Evolutionary conservation across 1,140 invertebrate genomes (phyloP).

Genomic region (Coenobita brevimanus): DNA sequence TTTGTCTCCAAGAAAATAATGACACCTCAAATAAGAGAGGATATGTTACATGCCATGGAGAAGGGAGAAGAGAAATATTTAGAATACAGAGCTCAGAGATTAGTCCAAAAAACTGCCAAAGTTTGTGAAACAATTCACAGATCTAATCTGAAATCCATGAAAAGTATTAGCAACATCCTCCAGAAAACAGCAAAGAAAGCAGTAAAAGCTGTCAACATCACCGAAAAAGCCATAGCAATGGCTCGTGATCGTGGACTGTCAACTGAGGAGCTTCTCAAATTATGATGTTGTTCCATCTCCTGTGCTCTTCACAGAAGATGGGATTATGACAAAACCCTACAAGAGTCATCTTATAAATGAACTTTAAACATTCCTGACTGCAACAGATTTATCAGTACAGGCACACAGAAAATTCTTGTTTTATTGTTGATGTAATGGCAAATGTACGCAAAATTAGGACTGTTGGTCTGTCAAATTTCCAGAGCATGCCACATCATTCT

Average conservation of each 20-base stretch:
- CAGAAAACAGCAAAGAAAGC: no score
- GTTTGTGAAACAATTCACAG: no score
- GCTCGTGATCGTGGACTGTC: no score
- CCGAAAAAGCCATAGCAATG: no score
- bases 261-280: no score
- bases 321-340: not conserved
- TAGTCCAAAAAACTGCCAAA: no score
- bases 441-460: not conserved
- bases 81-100: not conserved
- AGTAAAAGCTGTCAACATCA: no score
- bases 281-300: no score
- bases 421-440: not conserved
- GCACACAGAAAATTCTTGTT: conserved; percentile 10
- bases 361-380: not conserved
- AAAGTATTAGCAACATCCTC: no score
- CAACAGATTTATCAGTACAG: not conserved
- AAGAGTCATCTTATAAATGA: conserved; percentile 13
- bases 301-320: not conserved
- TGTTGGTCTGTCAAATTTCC: not conserved
- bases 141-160: no score
- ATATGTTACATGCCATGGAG: not conserved
- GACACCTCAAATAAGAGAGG: not conserved
- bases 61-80: not conserved
- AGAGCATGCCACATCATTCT: not conserved
- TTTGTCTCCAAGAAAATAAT: not conserved